Conservation (phyloP, 2,888 invertebrate genomes). For the Petrolisthes manimaculis region DNA sequence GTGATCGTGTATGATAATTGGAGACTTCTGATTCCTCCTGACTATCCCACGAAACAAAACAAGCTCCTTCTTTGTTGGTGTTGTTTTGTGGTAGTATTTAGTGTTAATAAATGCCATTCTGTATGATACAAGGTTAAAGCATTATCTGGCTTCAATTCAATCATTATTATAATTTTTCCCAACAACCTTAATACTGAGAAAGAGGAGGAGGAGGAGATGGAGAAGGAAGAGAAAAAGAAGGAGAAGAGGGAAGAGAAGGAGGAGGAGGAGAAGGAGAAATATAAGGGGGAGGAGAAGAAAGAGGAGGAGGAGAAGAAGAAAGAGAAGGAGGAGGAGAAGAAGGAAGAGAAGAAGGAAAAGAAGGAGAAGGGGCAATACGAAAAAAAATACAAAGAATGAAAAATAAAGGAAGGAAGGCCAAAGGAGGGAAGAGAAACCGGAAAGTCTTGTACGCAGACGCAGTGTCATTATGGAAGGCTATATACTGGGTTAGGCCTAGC, state of each 20-base stretch:
- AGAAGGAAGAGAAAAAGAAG: background rate
- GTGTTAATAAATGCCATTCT: too few species aligned
- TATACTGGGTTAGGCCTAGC: slow-evolving; percentile 28
- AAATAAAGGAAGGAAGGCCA: background rate
- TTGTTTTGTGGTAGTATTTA: too few species aligned
- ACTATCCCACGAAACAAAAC: too few species aligned
- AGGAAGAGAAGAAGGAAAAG: background rate
- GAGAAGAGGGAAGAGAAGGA: background rate
- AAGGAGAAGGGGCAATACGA: background rate
- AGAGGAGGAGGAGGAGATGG: background rate
- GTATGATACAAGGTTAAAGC: too few species aligned
- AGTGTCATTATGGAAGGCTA: slow-evolving; percentile 22
- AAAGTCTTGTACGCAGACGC: slow-evolving; percentile 26
- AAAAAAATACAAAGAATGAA: background rate
- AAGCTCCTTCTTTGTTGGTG: too few species aligned
- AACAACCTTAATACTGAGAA: too few species aligned
- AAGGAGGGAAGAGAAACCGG: too few species aligned
- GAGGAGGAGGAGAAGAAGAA: background rate
- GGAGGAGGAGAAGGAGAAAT: background rate
- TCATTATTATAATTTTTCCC: too few species aligned
- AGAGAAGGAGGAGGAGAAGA: background rate
- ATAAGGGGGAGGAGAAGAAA: background rate
- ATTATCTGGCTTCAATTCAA: too few species aligned
- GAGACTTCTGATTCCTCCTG: too few species aligned
- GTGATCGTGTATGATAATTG: too few species aligned